These are phyloP conservation scores for Notamacropus eugenii DNA, from an alignment of 2,797 vertebrate genomes.

Conservation along the genomic window DNA sequence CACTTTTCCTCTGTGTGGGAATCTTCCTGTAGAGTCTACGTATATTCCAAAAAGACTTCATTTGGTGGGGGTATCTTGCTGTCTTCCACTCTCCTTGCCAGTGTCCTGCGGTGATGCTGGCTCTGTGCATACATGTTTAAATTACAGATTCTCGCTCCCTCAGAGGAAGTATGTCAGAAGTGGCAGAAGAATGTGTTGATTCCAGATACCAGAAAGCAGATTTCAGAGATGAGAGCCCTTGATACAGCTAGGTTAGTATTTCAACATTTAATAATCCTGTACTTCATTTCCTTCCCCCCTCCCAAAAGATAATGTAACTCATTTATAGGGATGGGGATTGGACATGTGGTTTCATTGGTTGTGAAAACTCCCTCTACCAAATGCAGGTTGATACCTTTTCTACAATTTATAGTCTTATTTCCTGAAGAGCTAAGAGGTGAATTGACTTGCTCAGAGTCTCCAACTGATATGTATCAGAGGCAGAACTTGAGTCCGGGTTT, in stretches of 20 bases:
- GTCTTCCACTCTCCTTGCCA: neutral
- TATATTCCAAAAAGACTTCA: neutral
- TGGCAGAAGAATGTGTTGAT: neutral
- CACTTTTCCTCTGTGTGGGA: neutral
- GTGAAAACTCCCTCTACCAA: too few species aligned
- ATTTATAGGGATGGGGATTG: neutral
- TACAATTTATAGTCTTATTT: neutral
- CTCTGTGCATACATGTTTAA: rapidly evolving
- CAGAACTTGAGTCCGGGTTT: neutral
- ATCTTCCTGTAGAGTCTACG: neutral
- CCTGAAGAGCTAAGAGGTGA: neutral
- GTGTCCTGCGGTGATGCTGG: rapidly evolving
- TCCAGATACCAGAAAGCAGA: neutral
- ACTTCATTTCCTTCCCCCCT: neutral
- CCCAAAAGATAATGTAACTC: too few species aligned
- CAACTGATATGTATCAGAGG: neutral
- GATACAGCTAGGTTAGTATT: slow-evolving; percentile 33
- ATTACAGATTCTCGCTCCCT: neutral
- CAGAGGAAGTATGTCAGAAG: slow-evolving; percentile 12
- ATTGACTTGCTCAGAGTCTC: neutral
- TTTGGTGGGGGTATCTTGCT: neutral
- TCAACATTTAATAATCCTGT: neutral
- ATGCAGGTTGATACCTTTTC: neutral
- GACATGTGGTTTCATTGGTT: rapidly evolving
- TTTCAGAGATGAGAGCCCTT: rapidly evolving